Base-by-base conservation (phyloP, 1,140 invertebrate species). In the Colletes latitarsis region DNA sequence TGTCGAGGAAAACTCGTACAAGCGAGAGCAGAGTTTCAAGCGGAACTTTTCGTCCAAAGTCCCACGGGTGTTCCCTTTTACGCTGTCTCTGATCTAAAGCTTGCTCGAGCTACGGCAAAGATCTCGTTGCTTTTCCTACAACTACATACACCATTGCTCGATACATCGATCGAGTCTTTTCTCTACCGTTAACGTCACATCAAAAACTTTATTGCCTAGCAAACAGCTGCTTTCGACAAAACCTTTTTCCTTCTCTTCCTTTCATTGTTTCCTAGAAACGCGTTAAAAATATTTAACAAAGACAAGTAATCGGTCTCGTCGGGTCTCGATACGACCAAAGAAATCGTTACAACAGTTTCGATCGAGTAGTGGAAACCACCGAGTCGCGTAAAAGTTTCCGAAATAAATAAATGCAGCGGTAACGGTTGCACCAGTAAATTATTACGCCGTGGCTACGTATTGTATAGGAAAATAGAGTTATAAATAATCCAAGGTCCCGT, bases 51-150 rank as follows among this genome's bases (percentile, higher is more conserved):
- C 79, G 80, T 72, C 62, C 41, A 75, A 76, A 82, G 77, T 86
- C 84, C 83, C 84, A 53, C 60, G 85, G 79, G 83, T 82, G 55
- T 80, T 77, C 63, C 66, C 76, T 64, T 76, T 39, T 62, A 67
- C 63, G 74, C 55, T 71, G 82, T 82, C 70, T 62, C 66, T 82
- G 84, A 85, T 85, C 76, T 63, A 68, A 49, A 63, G 74, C 75
- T 82, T 53, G 72, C 15, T 66, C 53, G 46, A 70, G 60, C 78
- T 73, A 82, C 69, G 66, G 62, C 77, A 19, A 60, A 70, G 62
- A 77, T 84, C 79, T 85, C 83, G 49, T 85, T 82, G 78, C 58
- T 85, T 84, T 82, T 85, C 71, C 83, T 72, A 73, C 82, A 77
- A 83, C 77, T 81, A 82, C 71, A 62, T 81, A 82, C 71, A 62